phyloP scores from a whole-genome alignment of 1,140 invertebrate genomes.

The Panagrolaimus sp. region DNA sequence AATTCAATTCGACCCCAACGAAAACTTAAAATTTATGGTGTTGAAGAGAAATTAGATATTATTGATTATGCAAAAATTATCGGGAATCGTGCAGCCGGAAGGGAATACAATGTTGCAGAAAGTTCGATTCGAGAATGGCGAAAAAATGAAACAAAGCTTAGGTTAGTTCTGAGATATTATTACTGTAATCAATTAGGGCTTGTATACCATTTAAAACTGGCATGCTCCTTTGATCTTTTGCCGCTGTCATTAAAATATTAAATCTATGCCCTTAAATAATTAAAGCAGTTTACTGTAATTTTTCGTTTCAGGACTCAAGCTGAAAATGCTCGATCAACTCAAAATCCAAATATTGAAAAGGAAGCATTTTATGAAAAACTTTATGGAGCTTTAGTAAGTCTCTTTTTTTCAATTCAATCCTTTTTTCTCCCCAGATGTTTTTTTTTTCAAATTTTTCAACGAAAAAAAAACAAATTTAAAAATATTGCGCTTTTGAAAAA shows the following conservation, averaged over 20 bases:
- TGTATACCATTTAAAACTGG: slow-evolving; percentile 14
- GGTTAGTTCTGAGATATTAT: slow-evolving; percentile 28
- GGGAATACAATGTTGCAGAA: slow-evolving; percentile 57
- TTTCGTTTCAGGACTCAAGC: slow-evolving; percentile 22
- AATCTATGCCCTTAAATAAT: slow-evolving; percentile 28
- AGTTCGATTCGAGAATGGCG: slow-evolving; percentile 53
- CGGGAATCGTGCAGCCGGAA: slow-evolving; percentile 52
- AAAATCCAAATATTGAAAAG: background rate
- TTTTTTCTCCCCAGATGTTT: no score
- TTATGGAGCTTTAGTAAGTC: slow-evolving; percentile 7
- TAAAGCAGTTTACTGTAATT: slow-evolving; percentile 21
- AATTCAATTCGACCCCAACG: slow-evolving; percentile 1
- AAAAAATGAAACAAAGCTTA: slow-evolving; percentile 52
- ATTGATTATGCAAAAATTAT: slow-evolving; percentile 57
- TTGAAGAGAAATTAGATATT: slow-evolving; percentile 55
- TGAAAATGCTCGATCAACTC: slow-evolving; percentile 23
- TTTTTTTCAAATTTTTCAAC: background rate
- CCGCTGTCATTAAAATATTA: background rate
- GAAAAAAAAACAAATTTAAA: no score
- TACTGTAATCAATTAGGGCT: background rate
- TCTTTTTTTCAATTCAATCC: background rate
- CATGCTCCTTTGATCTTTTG: no score
- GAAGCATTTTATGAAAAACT: slow-evolving; percentile 8
- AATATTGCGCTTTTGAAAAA: background rate
- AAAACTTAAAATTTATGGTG: slow-evolving; percentile 48